Conservation (phyloP, 1,140 invertebrate genomes). For the Drosophila leontia region DNA sequence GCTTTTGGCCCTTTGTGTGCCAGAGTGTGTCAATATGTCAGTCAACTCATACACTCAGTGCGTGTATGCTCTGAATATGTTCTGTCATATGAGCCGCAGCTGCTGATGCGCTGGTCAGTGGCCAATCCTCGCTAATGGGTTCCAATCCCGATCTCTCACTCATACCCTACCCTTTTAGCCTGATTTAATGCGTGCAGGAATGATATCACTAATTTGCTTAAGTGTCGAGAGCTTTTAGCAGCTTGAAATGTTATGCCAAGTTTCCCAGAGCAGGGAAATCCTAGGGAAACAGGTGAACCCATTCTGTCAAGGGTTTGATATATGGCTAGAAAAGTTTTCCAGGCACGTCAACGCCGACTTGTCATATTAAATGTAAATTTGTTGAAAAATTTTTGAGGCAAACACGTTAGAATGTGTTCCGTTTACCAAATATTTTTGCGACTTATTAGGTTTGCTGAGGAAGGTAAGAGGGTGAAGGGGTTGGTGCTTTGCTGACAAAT, state of each 20-base stretch:
- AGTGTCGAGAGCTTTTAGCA: conserved; percentile 44
- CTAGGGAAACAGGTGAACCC: conserved; percentile 1
- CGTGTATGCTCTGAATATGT: background rate
- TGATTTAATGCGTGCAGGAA: conserved; percentile 18
- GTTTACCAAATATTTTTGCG: conserved; percentile 62
- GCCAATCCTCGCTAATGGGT: conserved; percentile 65
- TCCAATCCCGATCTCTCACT: conserved; percentile 9
- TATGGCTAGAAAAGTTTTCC: conserved; percentile 5
- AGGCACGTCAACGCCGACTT: conserved; percentile 37
- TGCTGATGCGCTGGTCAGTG: conserved; percentile 52
- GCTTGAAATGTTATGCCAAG: conserved; percentile 15
- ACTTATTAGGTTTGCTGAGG: conserved; percentile 62
- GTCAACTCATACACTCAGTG: conserved; percentile 28
- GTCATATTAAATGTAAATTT: conserved; percentile 78
- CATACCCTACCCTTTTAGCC: background rate
- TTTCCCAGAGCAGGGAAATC: background rate
- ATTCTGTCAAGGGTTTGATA: conserved; percentile 20
- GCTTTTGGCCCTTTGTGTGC: conserved; percentile 25
- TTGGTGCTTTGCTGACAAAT: conserved; percentile 58
- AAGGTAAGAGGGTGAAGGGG: background rate
- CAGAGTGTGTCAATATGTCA: conserved; percentile 64
- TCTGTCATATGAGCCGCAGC: conserved; percentile 38
- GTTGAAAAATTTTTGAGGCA: conserved; percentile 38
- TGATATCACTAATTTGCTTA: conserved; percentile 50
- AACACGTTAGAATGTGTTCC: conserved; percentile 46